A percentile compares a stretch with the other conserved stretches of the same genome.
phyloP scores from a whole-genome alignment of 2,888 invertebrate genomes.

The Imbricaverruca yamaguchii region DNA sequence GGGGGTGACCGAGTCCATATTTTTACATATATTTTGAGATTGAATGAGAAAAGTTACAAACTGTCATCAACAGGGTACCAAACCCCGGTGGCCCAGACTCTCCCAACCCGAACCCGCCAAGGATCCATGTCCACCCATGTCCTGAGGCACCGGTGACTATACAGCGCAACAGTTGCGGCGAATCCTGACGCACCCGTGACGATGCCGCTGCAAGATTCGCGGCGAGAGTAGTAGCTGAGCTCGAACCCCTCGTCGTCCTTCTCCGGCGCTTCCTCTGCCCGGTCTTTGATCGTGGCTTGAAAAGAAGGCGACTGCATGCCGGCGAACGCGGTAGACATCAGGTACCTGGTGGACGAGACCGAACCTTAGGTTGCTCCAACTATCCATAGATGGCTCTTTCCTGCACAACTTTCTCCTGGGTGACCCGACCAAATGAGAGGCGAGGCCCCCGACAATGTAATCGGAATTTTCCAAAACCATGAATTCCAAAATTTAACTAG shows the following conservation, averaged over 20 bases:
- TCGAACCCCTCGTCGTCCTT: background rate
- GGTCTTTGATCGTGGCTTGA: background rate
- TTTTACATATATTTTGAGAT: too few species aligned
- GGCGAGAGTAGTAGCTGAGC: constrained; percentile 22
- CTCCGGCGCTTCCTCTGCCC: background rate
- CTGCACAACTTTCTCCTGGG: too few species aligned
- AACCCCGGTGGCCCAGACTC: too few species aligned
- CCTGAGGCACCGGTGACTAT: too few species aligned
- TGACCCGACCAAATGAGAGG: too few species aligned
- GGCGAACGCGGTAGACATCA: constrained; percentile 23
- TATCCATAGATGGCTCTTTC: background rate
- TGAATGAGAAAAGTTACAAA: too few species aligned
- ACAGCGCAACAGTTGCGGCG: background rate
- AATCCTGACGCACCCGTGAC: background rate
- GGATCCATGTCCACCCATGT: too few species aligned
- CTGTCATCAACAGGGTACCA: too few species aligned
- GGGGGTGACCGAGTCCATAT: too few species aligned
- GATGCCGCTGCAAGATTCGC: background rate
- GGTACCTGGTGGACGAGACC: constrained; percentile 12
- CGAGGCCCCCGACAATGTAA: background rate
- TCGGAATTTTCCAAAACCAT: too few species aligned
- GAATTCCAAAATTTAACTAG: too few species aligned
- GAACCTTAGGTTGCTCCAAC: background rate
- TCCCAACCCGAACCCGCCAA: too few species aligned
- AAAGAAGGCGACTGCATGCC: constrained; percentile 23